These are phyloP conservation scores for Brachionus calyciflorus DNA, from an alignment of 1,140 invertebrate species.

Conservation along the genomic window DNA sequence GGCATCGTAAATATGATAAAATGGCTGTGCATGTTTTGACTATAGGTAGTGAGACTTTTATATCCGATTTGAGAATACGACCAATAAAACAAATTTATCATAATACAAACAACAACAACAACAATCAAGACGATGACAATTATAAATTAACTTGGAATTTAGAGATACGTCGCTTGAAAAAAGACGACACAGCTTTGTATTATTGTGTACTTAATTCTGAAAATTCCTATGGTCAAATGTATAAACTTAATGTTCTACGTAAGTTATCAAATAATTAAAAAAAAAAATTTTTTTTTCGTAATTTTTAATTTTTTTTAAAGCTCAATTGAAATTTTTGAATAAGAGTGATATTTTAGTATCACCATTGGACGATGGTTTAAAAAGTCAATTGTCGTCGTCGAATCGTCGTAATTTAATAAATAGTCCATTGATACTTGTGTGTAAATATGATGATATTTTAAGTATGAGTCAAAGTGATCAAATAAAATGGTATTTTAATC, in stretches of 20 bases:
- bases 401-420: background rate
- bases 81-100: conserved; percentile 17
- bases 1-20: conserved; percentile 46
- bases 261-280: background rate
- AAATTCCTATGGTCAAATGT: conserved; percentile 44
- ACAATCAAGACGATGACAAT: background rate
- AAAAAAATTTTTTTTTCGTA: background rate
- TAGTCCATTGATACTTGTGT: background rate
- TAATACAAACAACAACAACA: background rate
- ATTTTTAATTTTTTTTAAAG: too few relatives aligned
- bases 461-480: background rate
- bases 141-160: conserved; percentile 44
- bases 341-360: background rate
- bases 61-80: conserved; percentile 34
- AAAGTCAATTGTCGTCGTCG: background rate
- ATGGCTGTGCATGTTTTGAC: conserved; percentile 36
- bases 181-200: conserved; percentile 26
- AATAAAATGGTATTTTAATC: conserved; percentile 21
- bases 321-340: conserved; percentile 28
- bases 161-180: conserved; percentile 21
- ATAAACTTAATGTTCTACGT: conserved; percentile 40
- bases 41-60: conserved; percentile 45
- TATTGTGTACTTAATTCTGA: conserved; percentile 45
- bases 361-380: background rate
- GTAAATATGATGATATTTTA: conserved; percentile 13